Base-by-base conservation (phyloP, 2,113 vertebrate genomes). In the Ardeotis arabs region DNA sequence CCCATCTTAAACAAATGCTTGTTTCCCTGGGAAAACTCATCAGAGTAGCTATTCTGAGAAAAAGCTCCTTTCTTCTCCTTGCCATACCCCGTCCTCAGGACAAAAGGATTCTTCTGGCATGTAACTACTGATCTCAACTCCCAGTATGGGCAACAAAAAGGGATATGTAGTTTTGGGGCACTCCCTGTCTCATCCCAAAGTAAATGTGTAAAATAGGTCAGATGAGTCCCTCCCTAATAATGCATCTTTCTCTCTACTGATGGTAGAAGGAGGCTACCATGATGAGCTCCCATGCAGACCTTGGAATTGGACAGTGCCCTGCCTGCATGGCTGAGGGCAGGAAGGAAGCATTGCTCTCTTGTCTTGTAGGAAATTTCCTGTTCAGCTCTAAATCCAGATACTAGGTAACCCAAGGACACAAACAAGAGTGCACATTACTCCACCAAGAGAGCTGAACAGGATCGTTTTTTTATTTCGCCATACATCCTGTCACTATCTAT, bases 21-120 rank as follows among this genome's bases (percentile, higher is more conserved):
- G 49, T 82, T 95, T 93, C 73, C 63, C 86, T 94, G 84, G 69
- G 73, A 95, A 60, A 89, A 96, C 31, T 89, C 77, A 75, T 64
- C 73, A 89, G 73, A 87, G 66, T 60, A 94, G 44, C 68, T 94
- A 25, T 81, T 93, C 52, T 60, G 60, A 50, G 41, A 86, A 92
- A 91, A 69, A 59, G 2, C 6, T 37, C 39, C 49, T 82, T 83
- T 87, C 44, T 93, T 68, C 64, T 92, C 41, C 13, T 83, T 74
- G 67, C 69, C 39, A 7, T 87, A 87, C 80, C 49, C n/a, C 86
- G n/a, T 89, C 77, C 81, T 91, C 58, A 87, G 81, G 87, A 84
- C 64, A 90, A 95, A 90, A 92, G 45, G n/a, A 69, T 94, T 88
- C 58, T 73, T 85, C 78, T 92, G 47, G 28, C 64, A 19, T 67